A percentile compares a stretch with the other conserved stretches of the same genome.
These are phyloP conservation scores for Hyposoter didymator DNA, from an alignment of 2,888 invertebrate genomes.

Conservation along the genomic window DNA sequence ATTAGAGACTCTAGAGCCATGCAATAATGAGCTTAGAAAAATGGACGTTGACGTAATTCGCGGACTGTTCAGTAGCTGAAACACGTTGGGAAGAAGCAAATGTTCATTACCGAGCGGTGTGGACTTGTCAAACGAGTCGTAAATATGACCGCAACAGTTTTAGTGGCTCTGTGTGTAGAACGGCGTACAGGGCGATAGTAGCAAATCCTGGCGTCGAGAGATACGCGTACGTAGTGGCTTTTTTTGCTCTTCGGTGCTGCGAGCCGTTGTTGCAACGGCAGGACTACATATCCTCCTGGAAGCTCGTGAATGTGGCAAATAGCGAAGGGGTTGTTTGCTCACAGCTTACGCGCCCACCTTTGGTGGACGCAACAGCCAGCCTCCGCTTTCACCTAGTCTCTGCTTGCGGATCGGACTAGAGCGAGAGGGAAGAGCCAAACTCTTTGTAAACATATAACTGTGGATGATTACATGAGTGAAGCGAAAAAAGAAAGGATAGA, in stretches of 20 bases:
- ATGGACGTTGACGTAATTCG: background rate
- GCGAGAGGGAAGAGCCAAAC: constrained; percentile 58
- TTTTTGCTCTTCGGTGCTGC: constrained; percentile 10
- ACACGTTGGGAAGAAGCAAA: constrained; percentile 8
- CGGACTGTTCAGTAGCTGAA: background rate
- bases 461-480: constrained; percentile 50
- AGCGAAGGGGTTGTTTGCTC: constrained; percentile 76
- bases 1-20: too few relatives aligned
- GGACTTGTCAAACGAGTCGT: constrained; percentile 42
- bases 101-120: constrained; percentile 13
- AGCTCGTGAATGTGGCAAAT: constrained; percentile 65
- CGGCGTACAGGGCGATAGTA: constrained; percentile 8
- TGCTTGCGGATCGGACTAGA: constrained; percentile 77
- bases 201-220: constrained; percentile 51
- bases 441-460: constrained; percentile 33
- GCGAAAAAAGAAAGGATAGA: constrained; percentile 2
- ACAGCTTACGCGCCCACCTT: constrained; percentile 76
- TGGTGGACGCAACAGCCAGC: constrained; percentile 72
- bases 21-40: too few relatives aligned
- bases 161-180: constrained; percentile 8
- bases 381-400: constrained; percentile 67
- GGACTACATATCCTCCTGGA: constrained; percentile 27
- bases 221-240: constrained; percentile 4
- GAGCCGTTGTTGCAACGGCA: constrained; percentile 15
- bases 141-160: constrained; percentile 48